Percentiles rank a stretch among this genome's conserved stretches.
These are phyloP conservation scores for Caloenas nicobarica DNA, from an alignment of 2,113 vertebrate species.

Conservation along the genomic window DNA sequence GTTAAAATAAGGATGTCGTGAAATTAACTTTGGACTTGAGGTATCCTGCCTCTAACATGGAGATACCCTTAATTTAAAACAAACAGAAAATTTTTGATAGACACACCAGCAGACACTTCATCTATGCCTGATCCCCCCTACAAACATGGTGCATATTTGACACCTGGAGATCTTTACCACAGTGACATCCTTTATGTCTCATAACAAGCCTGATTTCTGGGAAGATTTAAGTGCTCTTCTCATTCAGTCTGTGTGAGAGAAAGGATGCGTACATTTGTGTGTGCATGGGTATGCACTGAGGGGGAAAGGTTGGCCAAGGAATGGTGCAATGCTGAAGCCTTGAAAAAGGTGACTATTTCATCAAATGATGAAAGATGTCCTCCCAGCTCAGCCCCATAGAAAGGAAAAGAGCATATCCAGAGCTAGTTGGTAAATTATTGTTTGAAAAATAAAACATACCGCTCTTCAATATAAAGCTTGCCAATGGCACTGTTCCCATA, in stretches of 20 bases:
- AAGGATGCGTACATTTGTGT: fast-evolving
- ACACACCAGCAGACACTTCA: not conserved
- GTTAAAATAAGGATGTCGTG: not conserved
- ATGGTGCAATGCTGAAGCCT: not conserved
- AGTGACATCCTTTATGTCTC: not conserved
- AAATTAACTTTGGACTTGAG: not conserved
- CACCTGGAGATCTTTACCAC: not conserved
- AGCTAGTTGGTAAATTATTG: not conserved
- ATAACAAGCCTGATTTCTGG: not conserved
- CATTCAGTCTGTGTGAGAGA: not conserved
- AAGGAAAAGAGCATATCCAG: not conserved
- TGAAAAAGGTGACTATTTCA: not conserved
- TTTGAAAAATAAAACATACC: not conserved
- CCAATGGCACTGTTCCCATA: not conserved
- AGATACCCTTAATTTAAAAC: not conserved
- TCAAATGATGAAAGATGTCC: not conserved
- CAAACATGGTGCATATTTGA: not conserved
- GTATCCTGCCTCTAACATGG: not conserved
- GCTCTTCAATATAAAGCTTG: not conserved
- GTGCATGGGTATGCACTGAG: fast-evolving
- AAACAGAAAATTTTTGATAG: not conserved
- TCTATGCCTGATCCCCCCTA: not conserved
- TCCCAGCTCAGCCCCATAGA: not conserved
- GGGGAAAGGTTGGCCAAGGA: not conserved
- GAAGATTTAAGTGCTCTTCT: not conserved